phyloP scores from a whole-genome alignment of 2,113 vertebrate species.

The Phalacrocorax pelagicus region DNA sequence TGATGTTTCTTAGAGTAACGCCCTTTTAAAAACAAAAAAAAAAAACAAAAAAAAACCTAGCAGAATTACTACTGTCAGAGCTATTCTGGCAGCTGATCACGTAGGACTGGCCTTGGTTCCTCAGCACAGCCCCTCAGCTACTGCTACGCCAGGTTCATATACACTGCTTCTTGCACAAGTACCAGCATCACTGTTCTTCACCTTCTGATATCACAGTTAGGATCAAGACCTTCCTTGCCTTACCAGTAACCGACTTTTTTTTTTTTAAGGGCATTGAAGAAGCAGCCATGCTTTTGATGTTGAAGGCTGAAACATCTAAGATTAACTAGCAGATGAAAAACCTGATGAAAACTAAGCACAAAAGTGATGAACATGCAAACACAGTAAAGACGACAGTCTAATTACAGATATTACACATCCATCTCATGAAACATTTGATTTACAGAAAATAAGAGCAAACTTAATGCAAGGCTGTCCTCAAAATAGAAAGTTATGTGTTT shows the following conservation, averaged over 20 bases:
- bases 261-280: not conserved
- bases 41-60: not conserved
- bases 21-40: rapidly evolving
- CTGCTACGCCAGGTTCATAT: rapidly evolving
- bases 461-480: not conserved
- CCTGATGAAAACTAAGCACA: not conserved
- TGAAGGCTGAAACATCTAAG: not conserved
- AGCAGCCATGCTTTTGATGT: not conserved
- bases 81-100: not conserved
- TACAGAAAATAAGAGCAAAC: not conserved
- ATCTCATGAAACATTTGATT: not conserved
- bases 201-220: not conserved
- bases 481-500: not conserved
- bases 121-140: not conserved
- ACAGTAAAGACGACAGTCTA: not conserved
- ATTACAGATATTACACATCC: not conserved
- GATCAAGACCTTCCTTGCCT: not conserved
- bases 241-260: not conserved
- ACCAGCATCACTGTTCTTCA: not conserved
- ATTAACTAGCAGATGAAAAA: not conserved
- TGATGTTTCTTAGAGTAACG: not conserved
- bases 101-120: not conserved
- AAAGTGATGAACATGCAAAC: not conserved
- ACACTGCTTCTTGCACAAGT: not conserved
- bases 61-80: not conserved